Base-by-base conservation (phyloP, 2,888 invertebrate genomes). In the Noctua pronuba region DNA sequence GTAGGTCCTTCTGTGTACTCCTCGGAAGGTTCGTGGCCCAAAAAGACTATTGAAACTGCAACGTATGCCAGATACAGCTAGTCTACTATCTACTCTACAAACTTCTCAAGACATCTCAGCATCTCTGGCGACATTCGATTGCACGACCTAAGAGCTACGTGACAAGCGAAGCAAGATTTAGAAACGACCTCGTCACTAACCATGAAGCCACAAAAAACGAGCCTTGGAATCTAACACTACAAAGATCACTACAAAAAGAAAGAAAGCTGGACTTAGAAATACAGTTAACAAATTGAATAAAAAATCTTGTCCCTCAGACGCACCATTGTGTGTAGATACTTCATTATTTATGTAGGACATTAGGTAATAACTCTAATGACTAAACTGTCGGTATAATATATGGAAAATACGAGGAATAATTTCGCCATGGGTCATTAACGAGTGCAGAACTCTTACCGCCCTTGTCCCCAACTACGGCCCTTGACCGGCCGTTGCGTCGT, bases 151-250 rank as follows among this genome's bases (percentile, higher is more conserved):
- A n/a, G n/a, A n/a, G n/a, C 16, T 49, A 55, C n/a, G n/a, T 64
- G 69, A 77, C 68, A 79, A 75, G 49, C 71, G 74, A 21, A 72
- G 83, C 75, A 73, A 79, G 67, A 71, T 73, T 70, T 71, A 69
- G 64, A 78, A 79, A 79, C 69, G 78, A 60, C 85, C 87, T 81
- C 78, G 81, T 66, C 66, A 73, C 71, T 69, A 88, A 80, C 83
- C 87, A 88, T 85, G 80, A 77, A 79, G 49, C 44, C 69, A 80
- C 74, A 82, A 88, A 79, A 85, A 83, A 78, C 68, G 41, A 55
- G 78, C 88, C 86, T 86, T 85, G 85, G 71, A 60, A 84, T 84
- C 60, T 55, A 68, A 70, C 62, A 77, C 69, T 72, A 77, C 75
- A 87, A 82, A 85, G 64, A 65, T 35, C 67, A 86, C 67, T 65